A percentile compares a stretch with the other conserved stretches of the same genome.
Evolutionary conservation across 2,113 vertebrate species (phyloP).

Genomic region (Alligator mississippiensis): DNA sequence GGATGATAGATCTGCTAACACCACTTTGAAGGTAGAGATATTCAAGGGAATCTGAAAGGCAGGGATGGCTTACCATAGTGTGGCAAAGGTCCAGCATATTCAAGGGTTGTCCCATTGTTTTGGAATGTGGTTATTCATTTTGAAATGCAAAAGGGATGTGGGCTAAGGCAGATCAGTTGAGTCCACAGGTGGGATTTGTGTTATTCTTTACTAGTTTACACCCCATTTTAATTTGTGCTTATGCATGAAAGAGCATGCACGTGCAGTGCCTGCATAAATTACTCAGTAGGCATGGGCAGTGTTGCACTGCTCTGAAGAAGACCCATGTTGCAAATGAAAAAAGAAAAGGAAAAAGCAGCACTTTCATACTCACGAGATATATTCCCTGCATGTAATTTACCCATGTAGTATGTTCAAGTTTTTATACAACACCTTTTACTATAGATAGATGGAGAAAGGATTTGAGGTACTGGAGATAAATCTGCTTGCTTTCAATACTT

Average conservation of each 20-base stretch:
- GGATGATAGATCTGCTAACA: background rate
- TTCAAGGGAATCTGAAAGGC: background rate
- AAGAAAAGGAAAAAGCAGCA: constrained; percentile 3
- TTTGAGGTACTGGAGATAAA: constrained; percentile 42
- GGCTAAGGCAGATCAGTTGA: background rate
- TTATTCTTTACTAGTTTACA: background rate
- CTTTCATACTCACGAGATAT: background rate
- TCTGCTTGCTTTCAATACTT: background rate
- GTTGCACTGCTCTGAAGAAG: background rate
- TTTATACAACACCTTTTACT: background rate
- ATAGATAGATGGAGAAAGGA: background rate
- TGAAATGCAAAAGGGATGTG: background rate
- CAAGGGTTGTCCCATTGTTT: background rate
- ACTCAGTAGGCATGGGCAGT: background rate
- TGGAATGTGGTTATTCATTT: background rate
- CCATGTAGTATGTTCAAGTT: background rate
- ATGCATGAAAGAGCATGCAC: background rate
- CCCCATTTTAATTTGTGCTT: background rate
- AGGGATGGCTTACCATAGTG: background rate
- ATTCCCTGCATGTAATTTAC: background rate
- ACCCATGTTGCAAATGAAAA: background rate
- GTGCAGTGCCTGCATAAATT: background rate
- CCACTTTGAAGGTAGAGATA: background rate
- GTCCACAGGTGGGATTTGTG: background rate
- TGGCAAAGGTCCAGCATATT: background rate